Percentiles rank a stretch among this genome's conserved stretches.
Evolutionary conservation across 2,797 vertebrate genomes (phyloP).

Genomic region (Scleropages formosus): DNA sequence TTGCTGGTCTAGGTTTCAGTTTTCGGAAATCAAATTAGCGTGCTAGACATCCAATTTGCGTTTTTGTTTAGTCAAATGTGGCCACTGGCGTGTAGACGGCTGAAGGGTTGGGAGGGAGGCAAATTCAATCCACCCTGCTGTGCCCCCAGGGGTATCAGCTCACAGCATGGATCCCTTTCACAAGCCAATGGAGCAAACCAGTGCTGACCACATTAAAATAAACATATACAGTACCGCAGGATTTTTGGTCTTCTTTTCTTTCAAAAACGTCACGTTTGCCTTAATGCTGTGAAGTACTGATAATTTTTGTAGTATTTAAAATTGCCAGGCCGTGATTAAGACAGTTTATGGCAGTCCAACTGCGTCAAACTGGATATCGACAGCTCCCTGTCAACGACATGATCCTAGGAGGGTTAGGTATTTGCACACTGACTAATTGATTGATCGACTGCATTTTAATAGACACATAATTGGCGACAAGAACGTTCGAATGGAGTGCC

Average conservation of each 20-base stretch:
- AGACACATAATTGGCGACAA: conserved; percentile 99
- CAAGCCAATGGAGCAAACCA: conserved; percentile 3
- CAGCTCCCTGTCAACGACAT: conserved; percentile 84
- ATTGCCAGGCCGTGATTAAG: not conserved
- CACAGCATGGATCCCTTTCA: not conserved
- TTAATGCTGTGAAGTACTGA: not conserved
- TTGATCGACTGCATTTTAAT: conserved; percentile 93
- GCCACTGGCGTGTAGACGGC: conserved; percentile 52
- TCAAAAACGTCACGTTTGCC: not conserved
- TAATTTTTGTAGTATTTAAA: not conserved
- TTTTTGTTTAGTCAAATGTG: conserved; percentile 76
- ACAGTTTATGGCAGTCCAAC: conserved; percentile 62
- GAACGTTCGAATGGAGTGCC: conserved; percentile 92
- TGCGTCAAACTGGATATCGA: conserved; percentile 86
- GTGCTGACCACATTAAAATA: conserved; percentile 1
- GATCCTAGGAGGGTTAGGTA: conserved; percentile 81
- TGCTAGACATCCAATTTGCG: conserved; percentile 77
- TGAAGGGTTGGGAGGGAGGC: conserved; percentile 14
- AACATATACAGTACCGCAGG: not conserved
- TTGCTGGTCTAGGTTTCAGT: conserved; percentile 74
- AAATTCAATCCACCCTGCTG: conserved; percentile 20
- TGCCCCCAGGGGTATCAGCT: conserved; percentile 1
- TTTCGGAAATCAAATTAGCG: conserved; percentile 75
- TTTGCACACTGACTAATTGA: conserved; percentile 89
- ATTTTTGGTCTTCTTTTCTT: not conserved